Evolutionary conservation across 2,888 invertebrate genomes (phyloP).

Genomic region (Hirtodrosophila histrioides): DNA sequence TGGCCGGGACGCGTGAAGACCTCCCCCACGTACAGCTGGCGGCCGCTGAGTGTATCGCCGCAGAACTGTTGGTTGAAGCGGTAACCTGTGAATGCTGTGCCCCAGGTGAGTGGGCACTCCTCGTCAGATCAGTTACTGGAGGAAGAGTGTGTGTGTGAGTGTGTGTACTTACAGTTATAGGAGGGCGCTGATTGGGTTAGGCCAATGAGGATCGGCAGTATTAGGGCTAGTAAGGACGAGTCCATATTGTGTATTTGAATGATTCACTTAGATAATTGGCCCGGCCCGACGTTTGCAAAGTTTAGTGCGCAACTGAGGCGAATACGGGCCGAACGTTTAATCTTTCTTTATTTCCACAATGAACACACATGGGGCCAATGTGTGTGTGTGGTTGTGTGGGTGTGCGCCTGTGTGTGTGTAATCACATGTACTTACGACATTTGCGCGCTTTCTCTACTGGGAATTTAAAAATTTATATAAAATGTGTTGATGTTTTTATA

Average conservation of each 20-base stretch:
- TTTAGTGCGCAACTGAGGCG: constrained; percentile 65
- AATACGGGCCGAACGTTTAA: constrained; percentile 40
- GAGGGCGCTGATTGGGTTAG: constrained; percentile 17
- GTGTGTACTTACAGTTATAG: constrained; percentile 21
- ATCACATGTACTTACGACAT: constrained; percentile 57
- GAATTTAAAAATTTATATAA: constrained; percentile 45
- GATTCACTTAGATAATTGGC: constrained; percentile 8
- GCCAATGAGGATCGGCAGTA: constrained; percentile 10
- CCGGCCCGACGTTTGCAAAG: constrained; percentile 65
- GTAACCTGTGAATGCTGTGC: constrained; percentile 20
- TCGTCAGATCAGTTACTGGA: not conserved
- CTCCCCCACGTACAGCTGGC: constrained; percentile 81
- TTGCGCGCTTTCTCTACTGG: constrained; percentile 64
- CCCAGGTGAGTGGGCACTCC: constrained; percentile 4
- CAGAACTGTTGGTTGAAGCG: constrained; percentile 57
- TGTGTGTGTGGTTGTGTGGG: constrained; percentile 10
- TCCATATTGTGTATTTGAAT: constrained; percentile 21
- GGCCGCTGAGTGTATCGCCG: constrained; percentile 75
- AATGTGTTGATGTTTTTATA: constrained; percentile 55
- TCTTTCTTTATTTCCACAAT: constrained; percentile 47
- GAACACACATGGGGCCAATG: constrained; percentile 21
- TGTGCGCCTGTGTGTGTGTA: constrained; percentile 20
- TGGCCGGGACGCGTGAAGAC: constrained; percentile 78
- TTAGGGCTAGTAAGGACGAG: constrained; percentile 5
- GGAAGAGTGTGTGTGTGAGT: not conserved